Evolutionary conservation across 2,797 vertebrate genomes (phyloP).

Genomic region (Urosaurus nigricauda): DNA sequence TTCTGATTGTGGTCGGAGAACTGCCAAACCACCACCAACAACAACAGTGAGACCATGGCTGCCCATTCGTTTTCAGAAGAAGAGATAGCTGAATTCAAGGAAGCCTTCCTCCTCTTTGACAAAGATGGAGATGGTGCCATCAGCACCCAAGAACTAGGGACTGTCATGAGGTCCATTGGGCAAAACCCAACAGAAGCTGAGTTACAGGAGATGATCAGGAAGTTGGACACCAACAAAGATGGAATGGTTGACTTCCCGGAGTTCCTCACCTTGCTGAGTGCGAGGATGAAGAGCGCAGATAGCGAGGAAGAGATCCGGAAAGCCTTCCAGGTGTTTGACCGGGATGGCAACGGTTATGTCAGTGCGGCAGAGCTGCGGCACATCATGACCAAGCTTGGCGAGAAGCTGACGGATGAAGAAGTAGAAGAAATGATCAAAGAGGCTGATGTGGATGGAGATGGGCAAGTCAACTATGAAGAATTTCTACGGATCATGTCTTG

Average conservation of each 20-base stretch:
- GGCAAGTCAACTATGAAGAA: slow-evolving; percentile 64
- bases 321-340: slow-evolving; percentile 78
- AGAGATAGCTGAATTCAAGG: slow-evolving; percentile 81
- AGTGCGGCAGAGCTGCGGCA: slow-evolving; percentile 25
- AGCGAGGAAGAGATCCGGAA: slow-evolving; percentile 78
- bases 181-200: slow-evolving; percentile 88
- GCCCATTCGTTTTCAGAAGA: slow-evolving; percentile 46
- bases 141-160: slow-evolving; percentile 87
- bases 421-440: slow-evolving; percentile 60
- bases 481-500: slow-evolving; percentile 53
- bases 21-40: background rate
- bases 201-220: slow-evolving; percentile 83
- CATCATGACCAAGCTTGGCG: slow-evolving; percentile 54
- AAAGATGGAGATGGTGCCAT: slow-evolving; percentile 88
- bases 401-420: slow-evolving; percentile 53
- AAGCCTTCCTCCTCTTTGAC: slow-evolving; percentile 89
- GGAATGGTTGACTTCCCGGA: slow-evolving; percentile 79
- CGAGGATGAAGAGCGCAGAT: slow-evolving; percentile 73
- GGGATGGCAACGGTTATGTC: slow-evolving; percentile 50
- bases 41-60: slow-evolving; percentile 35
- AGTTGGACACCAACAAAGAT: slow-evolving; percentile 82
- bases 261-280: slow-evolving; percentile 79
- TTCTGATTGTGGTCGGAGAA: background rate
- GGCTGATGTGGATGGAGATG: slow-evolving; percentile 20
- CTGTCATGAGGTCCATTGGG: slow-evolving; percentile 87